Evolutionary conservation across 1,140 invertebrate species (phyloP).

Genomic region (Brachystomella parvula): DNA sequence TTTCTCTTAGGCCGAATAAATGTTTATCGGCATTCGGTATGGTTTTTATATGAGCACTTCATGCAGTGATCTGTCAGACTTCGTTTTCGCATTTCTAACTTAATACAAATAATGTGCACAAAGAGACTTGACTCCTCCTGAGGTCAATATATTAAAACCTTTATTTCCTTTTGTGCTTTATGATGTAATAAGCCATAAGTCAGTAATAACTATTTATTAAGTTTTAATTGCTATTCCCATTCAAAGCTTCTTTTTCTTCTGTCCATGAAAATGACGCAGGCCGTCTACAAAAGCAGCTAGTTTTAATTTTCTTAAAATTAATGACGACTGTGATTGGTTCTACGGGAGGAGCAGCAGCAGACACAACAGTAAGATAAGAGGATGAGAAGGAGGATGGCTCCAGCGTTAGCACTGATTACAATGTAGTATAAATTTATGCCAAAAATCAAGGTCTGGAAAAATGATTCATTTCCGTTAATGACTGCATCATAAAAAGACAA

Average conservation of each 20-base stretch:
- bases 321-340: not conserved
- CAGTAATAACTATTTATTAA: not conserved
- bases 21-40: too few relatives aligned
- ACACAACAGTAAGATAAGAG: slow-evolving; percentile 8
- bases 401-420: not conserved
- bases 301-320: not conserved
- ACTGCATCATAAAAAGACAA: not conserved
- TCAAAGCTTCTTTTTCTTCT: not conserved
- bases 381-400: slow-evolving; percentile 8
- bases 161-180: too few relatives aligned
- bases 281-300: not conserved
- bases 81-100: too few relatives aligned
- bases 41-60: too few relatives aligned
- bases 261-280: not conserved
- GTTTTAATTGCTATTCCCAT: not conserved
- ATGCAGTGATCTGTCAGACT: too few relatives aligned
- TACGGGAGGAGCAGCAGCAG: not conserved
- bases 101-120: too few relatives aligned
- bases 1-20: too few relatives aligned
- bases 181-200: not conserved
- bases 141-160: too few relatives aligned
- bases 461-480: not conserved
- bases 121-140: too few relatives aligned
- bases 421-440: slow-evolving; percentile 14
- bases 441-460: not conserved